A percentile compares a stretch with the other conserved stretches of the same genome.
phyloP scores from a whole-genome alignment of 2,888 invertebrate genomes.

The Shargacucullia verbasci region DNA sequence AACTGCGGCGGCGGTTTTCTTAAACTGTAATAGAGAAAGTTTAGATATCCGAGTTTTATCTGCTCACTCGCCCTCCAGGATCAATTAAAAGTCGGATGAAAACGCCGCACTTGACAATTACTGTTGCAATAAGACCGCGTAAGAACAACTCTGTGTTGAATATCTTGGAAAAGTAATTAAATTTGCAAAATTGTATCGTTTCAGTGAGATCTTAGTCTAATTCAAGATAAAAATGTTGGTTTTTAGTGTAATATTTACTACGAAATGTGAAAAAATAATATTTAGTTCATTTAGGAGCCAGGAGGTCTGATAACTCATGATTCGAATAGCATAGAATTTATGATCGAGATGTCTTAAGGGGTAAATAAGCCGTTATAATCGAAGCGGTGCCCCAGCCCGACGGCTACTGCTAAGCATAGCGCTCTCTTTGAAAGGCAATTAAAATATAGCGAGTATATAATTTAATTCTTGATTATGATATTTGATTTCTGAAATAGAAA shows the following conservation, averaged over 20 bases:
- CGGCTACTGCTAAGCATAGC: too few relatives aligned
- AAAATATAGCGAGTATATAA: too few relatives aligned
- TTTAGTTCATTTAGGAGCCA: too few relatives aligned
- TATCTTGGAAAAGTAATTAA: constrained; percentile 61
- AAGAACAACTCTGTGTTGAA: constrained; percentile 65
- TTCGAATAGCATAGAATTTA: too few relatives aligned
- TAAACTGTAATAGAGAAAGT: constrained; percentile 89
- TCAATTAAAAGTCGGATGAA: constrained; percentile 88
- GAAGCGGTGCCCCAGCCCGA: too few relatives aligned
- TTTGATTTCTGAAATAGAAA: too few relatives aligned
- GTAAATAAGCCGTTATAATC: too few relatives aligned
- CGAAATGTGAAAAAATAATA: background rate
- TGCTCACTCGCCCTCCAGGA: constrained; percentile 86
- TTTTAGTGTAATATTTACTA: constrained; percentile 10
- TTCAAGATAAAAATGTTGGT: constrained; percentile 13
- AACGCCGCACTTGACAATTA: constrained; percentile 80
- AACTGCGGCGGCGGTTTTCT: constrained; percentile 80
- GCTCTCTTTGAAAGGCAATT: too few relatives aligned
- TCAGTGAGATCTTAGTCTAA: constrained; percentile 12
- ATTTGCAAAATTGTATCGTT: constrained; percentile 54
- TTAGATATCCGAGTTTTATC: constrained; percentile 87
- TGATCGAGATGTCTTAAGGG: too few relatives aligned
- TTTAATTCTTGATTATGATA: too few relatives aligned
- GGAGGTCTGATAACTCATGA: too few relatives aligned
- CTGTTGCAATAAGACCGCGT: constrained; percentile 81